Evolutionary conservation across 2,113 vertebrate genomes (phyloP), one percentile per base, ranked within the genome.

Genomic region (Oreotrochilus melanogaster): DNA sequence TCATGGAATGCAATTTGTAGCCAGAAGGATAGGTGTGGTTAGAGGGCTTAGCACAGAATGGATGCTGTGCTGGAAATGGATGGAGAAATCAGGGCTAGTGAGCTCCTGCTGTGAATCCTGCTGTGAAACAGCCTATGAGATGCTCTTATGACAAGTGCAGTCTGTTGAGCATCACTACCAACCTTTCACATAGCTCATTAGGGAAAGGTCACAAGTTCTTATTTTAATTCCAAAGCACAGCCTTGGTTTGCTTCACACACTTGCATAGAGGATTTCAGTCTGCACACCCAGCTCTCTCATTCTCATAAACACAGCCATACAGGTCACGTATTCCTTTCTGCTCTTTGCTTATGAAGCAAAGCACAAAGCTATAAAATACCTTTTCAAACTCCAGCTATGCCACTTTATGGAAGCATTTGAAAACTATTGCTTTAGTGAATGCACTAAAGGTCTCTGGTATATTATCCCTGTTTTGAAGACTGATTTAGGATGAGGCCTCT

Each of bases 131-230:
- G 71, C 58, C 3, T 37, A 45, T 7, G 8, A 97, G 78, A 97
- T 91, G 73, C 86, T 87, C 83, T 95, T 96, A 92, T 67, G 86
- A 91, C 86, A 95, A 95, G 86, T 75, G 61, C 80, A 85, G 61
- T 47, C 69, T 91, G 87, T 60, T 72, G 94, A 43, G 79, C 91
- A 78, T 95, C 92, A 89, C 80, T 78, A 84, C 27, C 65, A 92
- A 95, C 92, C 89, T 94, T 95, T 94, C 92, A 88, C 80, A 92
- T n/a, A 95, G 75, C 75, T 97, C 88, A 56, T 95, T 95, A 93
- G 61, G 86, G 86, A 94, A 95, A 96, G 95, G 94, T 86, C 96
- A 91, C 0, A 2, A 67, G 67, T 93, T 96, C 88, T 95, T 89
- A 56, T 92, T 91, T 81, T 89, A 67, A 93, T 92, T 92, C 86